Base-by-base conservation (phyloP, 2,888 invertebrate species). In the Nebria salina region DNA sequence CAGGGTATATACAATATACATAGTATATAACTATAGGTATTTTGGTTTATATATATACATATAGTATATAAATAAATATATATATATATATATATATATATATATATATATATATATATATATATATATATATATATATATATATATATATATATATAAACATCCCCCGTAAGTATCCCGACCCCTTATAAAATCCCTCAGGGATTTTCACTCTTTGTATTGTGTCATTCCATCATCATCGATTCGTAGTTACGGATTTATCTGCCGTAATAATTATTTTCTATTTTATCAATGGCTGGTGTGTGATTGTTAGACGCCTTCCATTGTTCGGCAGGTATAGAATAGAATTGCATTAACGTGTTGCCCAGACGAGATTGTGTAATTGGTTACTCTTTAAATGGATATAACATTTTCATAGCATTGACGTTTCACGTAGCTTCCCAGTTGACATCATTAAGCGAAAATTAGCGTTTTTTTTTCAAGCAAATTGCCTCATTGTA, bases 201-300 rank as follows among this genome's bases (percentile, higher is more conserved):
- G 64, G 75, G 75, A 75, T 75, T 75, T 43, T 54, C 75, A 75
- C 75, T 75, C 54, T 75, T 75, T 75, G 75, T 75, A 20, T 75
- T 75, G 54, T 75, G 74, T 74, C 72, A 74, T 54, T 43, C 74
- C 54, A 64, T 75, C 64, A 54, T 75, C 75, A 75, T 75, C 20
- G 75, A 75, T 75, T 43, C 75, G 42, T 74, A 74, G n/a, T 74
- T 74, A 74, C 74, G 54, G 54, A 43, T 42, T 74, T 75, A 75
- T 72, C 75, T 75, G 75, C 15, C 54, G 75, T 11, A 34, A 43
- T 43, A 15, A 9, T 73, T 73, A 70, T 70, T 70, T 15, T 34
- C 34, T 26, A 70, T 70, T 70, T 70, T 34, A 34, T 70, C 11
- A 70, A 70, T 25, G n/a, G 34, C 15, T 54, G 43, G 43, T 9